Base-by-base conservation (phyloP, 1,140 invertebrate genomes). In the Solenopsis fugax region DNA sequence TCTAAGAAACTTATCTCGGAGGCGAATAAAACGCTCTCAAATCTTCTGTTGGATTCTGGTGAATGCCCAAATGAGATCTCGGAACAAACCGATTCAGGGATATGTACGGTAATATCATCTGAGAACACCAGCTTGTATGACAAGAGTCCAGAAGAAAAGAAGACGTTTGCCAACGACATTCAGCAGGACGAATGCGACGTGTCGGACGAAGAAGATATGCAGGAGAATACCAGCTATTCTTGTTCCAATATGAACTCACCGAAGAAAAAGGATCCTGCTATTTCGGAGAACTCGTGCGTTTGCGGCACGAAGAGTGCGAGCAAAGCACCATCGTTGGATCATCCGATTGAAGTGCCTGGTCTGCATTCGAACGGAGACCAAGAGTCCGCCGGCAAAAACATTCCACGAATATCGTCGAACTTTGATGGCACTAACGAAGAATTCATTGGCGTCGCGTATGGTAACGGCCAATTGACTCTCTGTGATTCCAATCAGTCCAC, bases 21-120 rank as follows among this genome's bases (percentile, higher is more conserved):
- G 54, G 96, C 97, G 2, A 97, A 97, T 73, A 96, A 96, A 52
- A 97, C 96, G 65, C 93, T 97, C n/a, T 97, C 96, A 64, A 97
- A 96, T 29, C 93, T 97, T 6, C 89, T 97, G 34, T 92, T 96
- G 24, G 89, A 90, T 4, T 96, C 96, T 1, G 92, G 93, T 18
- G 92, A 95, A 37, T 94, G 92, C 73, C 93, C 93, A 41, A 95
- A 94, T 71, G 93, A 94, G 45, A 95, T 96, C n/a, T 96, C 95
- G 41, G 96, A 96, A 50, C 96, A 97, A 2, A 96, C 95, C 0
- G 97, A 97, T 92, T 97, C 97, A 0, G 97, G 97, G 0, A 97
- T 97, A 58, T 97, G 96, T 87, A 97, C 97, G 0, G 94, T 95
- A 0, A 94, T 95, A 73, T 95, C 95, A 0, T 95, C 95, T 0